These are phyloP conservation scores for Lepisosteus osseus DNA, from an alignment of 2,113 vertebrate genomes.

Conservation along the genomic window DNA sequence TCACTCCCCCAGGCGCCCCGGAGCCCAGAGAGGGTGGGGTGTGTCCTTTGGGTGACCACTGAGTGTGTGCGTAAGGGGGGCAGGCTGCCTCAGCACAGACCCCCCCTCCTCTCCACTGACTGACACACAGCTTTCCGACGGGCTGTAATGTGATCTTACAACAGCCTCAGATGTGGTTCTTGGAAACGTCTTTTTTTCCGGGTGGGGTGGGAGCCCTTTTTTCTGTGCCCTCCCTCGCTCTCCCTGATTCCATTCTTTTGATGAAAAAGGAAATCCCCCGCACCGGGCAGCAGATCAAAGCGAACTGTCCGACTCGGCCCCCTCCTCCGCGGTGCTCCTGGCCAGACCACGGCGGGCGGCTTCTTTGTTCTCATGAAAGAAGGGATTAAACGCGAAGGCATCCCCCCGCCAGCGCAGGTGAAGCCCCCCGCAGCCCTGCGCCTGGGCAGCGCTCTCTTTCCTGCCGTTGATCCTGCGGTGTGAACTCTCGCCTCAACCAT, in stretches of 20 bases:
- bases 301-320: constrained; percentile 12
- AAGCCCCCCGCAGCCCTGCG: constrained; percentile 55
- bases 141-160: too few relatives aligned
- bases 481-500: constrained; percentile 62
- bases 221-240: neutral
- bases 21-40: constrained; percentile 3
- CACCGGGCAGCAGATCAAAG: constrained; percentile 23
- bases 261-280: constrained; percentile 9
- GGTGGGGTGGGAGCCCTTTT: neutral
- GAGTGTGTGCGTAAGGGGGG: constrained; percentile 14
- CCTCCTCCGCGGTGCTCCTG: constrained; percentile 38
- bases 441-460: constrained; percentile 51
- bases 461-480: constrained; percentile 67
- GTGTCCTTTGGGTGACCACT: constrained; percentile 1
- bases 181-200: neutral
- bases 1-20: constrained; percentile 1
- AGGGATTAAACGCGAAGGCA: constrained; percentile 40
- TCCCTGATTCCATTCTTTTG: neutral
- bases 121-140: too few relatives aligned
- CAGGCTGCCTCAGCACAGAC: constrained; percentile 3
- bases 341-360: constrained; percentile 49
- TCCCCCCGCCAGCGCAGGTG: constrained; percentile 48
- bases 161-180: neutral
- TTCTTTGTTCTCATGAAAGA: constrained; percentile 10
- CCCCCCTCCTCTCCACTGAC: neutral